Conservation (phyloP, 2,888 invertebrate genomes). For the Plebejus melissa region DNA sequence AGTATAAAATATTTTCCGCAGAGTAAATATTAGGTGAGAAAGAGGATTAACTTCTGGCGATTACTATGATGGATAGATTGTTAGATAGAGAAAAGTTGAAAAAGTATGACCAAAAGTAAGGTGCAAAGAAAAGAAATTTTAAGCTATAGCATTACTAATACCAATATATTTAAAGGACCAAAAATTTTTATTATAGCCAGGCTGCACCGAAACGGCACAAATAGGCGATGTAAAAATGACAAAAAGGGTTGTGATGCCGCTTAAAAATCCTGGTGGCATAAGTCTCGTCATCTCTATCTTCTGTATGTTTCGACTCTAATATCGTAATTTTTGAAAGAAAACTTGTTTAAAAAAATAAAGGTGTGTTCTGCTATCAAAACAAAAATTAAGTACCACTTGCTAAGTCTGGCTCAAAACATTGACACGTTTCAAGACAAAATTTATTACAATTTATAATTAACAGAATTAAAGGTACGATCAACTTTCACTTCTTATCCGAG, state of each 20-base stretch:
- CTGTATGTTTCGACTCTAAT: no score
- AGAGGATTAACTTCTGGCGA: background rate
- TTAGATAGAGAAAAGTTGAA: background rate
- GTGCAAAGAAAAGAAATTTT: no score
- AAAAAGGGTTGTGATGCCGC: no score
- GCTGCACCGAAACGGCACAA: no score
- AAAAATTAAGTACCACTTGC: background rate
- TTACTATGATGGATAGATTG: background rate
- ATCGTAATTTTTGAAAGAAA: no score
- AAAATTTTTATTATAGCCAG: background rate
- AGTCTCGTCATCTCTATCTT: no score
- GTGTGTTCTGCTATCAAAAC: no score
- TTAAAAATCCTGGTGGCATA: no score
- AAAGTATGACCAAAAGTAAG: background rate
- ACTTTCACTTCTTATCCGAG: background rate
- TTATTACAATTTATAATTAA: constrained; percentile 16
- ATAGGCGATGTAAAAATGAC: no score
- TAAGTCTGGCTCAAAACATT: background rate
- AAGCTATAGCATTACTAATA: background rate
- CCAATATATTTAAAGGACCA: background rate
- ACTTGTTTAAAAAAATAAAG: no score
- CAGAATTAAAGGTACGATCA: constrained; percentile 5
- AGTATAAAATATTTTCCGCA: constrained; percentile 8
- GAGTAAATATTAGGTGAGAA: constrained; percentile 3
- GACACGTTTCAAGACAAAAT: background rate